Percentiles rank a stretch among this genome's conserved stretches.
These are phyloP conservation scores for Galerucella calmariensis DNA, from an alignment of 2,888 invertebrate genomes.

Conservation along the genomic window DNA sequence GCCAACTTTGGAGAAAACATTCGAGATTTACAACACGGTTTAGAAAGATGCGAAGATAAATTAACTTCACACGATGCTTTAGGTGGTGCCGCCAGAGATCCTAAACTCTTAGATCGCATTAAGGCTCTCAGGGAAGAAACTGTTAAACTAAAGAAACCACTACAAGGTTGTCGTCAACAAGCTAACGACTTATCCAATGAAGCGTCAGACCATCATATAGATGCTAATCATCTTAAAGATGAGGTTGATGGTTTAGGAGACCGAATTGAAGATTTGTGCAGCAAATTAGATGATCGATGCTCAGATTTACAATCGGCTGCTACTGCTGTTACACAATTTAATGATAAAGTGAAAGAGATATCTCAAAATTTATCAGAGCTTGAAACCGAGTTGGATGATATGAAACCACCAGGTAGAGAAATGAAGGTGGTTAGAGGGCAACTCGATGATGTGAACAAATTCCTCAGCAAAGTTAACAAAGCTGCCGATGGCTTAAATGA, in stretches of 20 bases:
- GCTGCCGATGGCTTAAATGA: slow-evolving; percentile 75
- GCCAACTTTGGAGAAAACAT: slow-evolving; percentile 87
- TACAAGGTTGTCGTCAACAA: slow-evolving; percentile 68
- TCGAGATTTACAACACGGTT: slow-evolving; percentile 84
- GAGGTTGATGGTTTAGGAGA: slow-evolving; percentile 83
- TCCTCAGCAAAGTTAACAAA: slow-evolving; percentile 75
- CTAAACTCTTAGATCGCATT: slow-evolving; percentile 85
- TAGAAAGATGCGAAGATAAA: slow-evolving; percentile 91
- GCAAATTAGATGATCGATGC: slow-evolving; percentile 81
- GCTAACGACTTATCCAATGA: slow-evolving; percentile 82
- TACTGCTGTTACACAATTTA: slow-evolving; percentile 87
- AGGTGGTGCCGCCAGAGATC: slow-evolving; percentile 81
- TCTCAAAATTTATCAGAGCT: slow-evolving; percentile 81
- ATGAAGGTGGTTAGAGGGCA: slow-evolving; percentile 85
- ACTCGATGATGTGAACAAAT: slow-evolving; percentile 79
- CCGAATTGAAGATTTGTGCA: slow-evolving; percentile 79
- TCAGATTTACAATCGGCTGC: slow-evolving; percentile 86
- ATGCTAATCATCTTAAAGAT: slow-evolving; percentile 81
- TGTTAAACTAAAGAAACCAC: slow-evolving; percentile 79
- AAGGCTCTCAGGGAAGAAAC: slow-evolving; percentile 86
- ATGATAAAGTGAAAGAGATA: slow-evolving; percentile 85
- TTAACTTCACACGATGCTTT: slow-evolving; percentile 79
- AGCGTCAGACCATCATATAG: slow-evolving; percentile 80
- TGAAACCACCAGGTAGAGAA: slow-evolving; percentile 90
- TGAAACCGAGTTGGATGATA: slow-evolving; percentile 84